Evolutionary conservation across 2,888 invertebrate genomes (phyloP).

Genomic region (Apamea monoglypha): DNA sequence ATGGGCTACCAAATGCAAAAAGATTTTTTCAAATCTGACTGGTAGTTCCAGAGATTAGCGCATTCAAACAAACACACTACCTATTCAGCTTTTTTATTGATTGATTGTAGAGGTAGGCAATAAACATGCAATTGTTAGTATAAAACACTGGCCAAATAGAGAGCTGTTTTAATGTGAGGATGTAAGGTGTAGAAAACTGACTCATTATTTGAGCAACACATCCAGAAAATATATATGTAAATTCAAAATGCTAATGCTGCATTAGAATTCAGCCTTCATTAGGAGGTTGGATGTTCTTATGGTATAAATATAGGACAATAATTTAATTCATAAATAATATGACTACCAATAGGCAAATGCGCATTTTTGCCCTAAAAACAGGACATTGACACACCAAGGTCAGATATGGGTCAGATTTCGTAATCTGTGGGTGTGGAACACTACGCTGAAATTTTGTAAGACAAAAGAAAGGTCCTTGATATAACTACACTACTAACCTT

Average conservation of each 20-base stretch:
- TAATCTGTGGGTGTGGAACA: slow-evolving; percentile 2
- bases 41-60: neutral
- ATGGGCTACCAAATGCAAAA: neutral
- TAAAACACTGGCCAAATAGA: neutral
- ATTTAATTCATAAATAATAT: slow-evolving; percentile 11
- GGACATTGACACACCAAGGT: slow-evolving; percentile 34
- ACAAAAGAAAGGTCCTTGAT: slow-evolving; percentile 21
- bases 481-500: slow-evolving; percentile 66
- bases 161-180: neutral
- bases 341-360: neutral
- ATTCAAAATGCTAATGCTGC: neutral
- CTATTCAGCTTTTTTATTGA: neutral
- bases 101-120: neutral
- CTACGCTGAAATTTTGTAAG: neutral
- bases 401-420: slow-evolving; percentile 1
- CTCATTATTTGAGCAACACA: neutral
- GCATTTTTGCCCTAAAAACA: neutral
- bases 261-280: slow-evolving; percentile 10
- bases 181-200: neutral
- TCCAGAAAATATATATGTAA: slow-evolving; percentile 20
- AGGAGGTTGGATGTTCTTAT: slow-evolving; percentile 8
- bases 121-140: neutral
- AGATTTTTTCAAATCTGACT: neutral
- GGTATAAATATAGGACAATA: neutral
- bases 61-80: neutral